Evolutionary conservation across 1,140 invertebrate genomes (phyloP).

Genomic region (Thereuonema tuberculata): DNA sequence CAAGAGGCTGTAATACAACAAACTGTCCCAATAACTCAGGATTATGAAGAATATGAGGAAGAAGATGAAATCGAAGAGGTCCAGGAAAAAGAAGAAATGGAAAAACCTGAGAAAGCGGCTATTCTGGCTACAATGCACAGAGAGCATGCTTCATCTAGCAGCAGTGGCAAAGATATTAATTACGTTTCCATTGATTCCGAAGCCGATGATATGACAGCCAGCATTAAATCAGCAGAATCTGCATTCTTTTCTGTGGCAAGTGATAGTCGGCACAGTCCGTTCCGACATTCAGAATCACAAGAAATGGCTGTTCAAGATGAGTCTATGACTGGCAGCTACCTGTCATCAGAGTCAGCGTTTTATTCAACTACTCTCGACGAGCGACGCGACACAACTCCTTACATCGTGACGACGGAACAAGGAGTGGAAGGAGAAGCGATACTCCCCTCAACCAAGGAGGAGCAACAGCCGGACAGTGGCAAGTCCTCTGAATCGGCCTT

Average conservation of each 20-base stretch:
- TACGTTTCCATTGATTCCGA: neutral
- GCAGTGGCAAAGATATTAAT: neutral
- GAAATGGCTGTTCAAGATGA: conserved; percentile 9
- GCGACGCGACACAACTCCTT: conserved; percentile 17
- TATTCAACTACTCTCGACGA: conserved; percentile 7
- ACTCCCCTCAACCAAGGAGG: neutral
- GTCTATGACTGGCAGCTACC: conserved; percentile 9
- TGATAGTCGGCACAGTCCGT: conserved; percentile 22
- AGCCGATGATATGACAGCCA: conserved; percentile 15
- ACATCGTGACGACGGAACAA: neutral
- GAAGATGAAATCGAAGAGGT: neutral
- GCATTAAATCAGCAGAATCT: conserved; percentile 23
- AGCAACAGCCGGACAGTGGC: neutral
- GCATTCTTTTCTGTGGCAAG: conserved; percentile 23
- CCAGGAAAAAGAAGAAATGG: neutral
- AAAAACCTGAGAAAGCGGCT: neutral
- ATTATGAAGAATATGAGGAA: neutral
- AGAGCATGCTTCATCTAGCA: neutral
- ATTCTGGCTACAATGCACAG: neutral
- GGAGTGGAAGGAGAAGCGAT: neutral
- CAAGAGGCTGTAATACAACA: neutral
- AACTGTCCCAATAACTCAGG: neutral
- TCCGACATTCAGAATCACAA: conserved; percentile 18
- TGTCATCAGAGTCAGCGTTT: conserved; percentile 17
- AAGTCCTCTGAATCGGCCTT: conserved; percentile 10